Evolutionary conservation across 2,888 invertebrate species (phyloP).

Genomic region (Iselma pallidipennis): DNA sequence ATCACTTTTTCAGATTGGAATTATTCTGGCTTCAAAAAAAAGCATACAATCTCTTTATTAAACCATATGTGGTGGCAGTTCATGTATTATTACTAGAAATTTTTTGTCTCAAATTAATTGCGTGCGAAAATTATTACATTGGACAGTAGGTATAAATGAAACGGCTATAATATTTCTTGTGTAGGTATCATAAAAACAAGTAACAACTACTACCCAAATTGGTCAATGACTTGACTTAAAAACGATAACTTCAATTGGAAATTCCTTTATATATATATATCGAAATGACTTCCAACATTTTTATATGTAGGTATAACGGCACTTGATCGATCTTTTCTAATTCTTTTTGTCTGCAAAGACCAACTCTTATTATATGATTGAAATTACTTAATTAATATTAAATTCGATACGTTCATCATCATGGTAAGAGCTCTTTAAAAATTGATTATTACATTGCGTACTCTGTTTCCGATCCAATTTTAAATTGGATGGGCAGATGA

Average conservation of each 20-base stretch:
- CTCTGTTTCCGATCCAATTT: too few relatives aligned
- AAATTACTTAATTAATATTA: background rate
- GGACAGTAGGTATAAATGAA: background rate
- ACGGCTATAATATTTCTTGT: background rate
- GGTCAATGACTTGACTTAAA: background rate
- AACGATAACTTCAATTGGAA: too few relatives aligned
- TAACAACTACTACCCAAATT: background rate
- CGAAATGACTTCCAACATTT: too few relatives aligned
- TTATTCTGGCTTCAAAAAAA: background rate
- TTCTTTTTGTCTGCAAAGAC: background rate
- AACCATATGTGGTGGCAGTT: background rate
- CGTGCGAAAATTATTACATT: background rate
- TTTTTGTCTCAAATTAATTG: background rate
- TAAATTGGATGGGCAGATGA: too few relatives aligned
- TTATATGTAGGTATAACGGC: too few relatives aligned
- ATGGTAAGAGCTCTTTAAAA: too few relatives aligned
- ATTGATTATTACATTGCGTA: too few relatives aligned
- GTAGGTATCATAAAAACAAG: background rate
- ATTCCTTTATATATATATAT: too few relatives aligned
- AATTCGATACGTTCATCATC: background rate
- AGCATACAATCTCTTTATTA: background rate
- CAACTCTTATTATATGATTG: too few relatives aligned
- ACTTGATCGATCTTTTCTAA: background rate
- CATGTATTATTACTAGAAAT: background rate
- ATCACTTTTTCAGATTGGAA: background rate